These are phyloP conservation scores for Calliphora vicina DNA, from an alignment of 1,140 invertebrate species.

Conservation along the genomic window DNA sequence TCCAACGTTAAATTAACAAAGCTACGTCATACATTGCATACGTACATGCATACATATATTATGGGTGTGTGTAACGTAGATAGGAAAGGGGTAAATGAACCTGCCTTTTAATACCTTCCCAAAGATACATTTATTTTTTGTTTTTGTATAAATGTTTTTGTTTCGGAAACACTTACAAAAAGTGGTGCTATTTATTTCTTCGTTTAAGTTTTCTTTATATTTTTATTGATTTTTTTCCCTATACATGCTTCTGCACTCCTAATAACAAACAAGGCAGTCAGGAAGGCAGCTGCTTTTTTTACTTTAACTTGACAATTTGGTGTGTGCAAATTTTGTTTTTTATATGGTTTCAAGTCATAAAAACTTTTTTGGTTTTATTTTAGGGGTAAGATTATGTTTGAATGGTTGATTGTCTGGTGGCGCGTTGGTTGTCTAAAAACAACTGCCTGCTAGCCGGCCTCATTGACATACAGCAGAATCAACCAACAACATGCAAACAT, in stretches of 20 bases:
- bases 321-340: constrained; percentile 20
- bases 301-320: not conserved
- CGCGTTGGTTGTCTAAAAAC: not conserved
- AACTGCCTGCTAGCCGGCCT: not conserved
- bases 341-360: constrained; percentile 10
- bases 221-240: not conserved
- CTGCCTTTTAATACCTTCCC: not conserved
- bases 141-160: not conserved
- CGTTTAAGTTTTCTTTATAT: not conserved
- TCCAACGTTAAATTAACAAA: not conserved
- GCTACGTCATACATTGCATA: not conserved
- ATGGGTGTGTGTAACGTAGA: not conserved
- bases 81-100: constrained; percentile 4
- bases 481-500: not conserved
- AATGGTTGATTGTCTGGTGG: not conserved
- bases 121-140: not conserved
- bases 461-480: not conserved
- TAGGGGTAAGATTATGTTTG: not conserved
- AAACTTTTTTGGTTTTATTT: not conserved
- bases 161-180: not conserved
- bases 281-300: not conserved
- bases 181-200: not conserved
- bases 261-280: not conserved
- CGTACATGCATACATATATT: not conserved
- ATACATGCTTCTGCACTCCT: not conserved